Percentiles rank a stretch among this genome's conserved stretches.
These are phyloP conservation scores for Neoarius graeffei DNA, from an alignment of 2,113 vertebrate species.

Conservation along the genomic window DNA sequence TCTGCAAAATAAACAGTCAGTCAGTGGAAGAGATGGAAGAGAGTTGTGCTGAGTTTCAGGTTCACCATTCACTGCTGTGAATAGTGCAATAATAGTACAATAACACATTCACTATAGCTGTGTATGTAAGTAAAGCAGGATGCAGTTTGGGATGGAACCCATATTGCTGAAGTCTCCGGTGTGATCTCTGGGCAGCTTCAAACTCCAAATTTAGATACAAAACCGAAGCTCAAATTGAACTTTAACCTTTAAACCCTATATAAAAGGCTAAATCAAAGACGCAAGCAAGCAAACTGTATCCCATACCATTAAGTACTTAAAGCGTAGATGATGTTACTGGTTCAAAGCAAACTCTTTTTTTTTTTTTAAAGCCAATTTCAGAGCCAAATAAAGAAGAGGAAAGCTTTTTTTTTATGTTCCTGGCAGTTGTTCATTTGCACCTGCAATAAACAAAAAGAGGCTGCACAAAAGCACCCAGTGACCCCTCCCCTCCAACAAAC, in stretches of 20 bases:
- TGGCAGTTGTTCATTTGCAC: constrained; percentile 15
- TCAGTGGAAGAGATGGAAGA: background rate
- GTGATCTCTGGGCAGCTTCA: background rate
- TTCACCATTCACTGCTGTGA: too few relatives aligned
- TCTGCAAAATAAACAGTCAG: background rate
- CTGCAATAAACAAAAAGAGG: constrained; percentile 3
- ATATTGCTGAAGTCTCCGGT: background rate
- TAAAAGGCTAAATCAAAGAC: too few relatives aligned
- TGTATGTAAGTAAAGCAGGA: background rate
- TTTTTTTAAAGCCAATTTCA: background rate
- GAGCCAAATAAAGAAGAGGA: background rate
- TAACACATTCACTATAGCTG: too few relatives aligned
- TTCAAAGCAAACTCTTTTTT: background rate
- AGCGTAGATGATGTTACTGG: background rate
- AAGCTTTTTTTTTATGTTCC: background rate
- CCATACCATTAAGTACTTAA: background rate
- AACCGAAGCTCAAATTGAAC: background rate
- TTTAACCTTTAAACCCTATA: too few relatives aligned
- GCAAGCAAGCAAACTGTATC: background rate
- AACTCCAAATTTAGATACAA: background rate
- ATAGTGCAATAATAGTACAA: too few relatives aligned
- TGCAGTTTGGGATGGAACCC: background rate
- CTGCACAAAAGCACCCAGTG: background rate
- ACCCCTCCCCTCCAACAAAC: background rate
- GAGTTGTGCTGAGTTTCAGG: background rate